Evolutionary conservation across 2,797 vertebrate species (phyloP).

Genomic region (Pogoniulus pusillus): DNA sequence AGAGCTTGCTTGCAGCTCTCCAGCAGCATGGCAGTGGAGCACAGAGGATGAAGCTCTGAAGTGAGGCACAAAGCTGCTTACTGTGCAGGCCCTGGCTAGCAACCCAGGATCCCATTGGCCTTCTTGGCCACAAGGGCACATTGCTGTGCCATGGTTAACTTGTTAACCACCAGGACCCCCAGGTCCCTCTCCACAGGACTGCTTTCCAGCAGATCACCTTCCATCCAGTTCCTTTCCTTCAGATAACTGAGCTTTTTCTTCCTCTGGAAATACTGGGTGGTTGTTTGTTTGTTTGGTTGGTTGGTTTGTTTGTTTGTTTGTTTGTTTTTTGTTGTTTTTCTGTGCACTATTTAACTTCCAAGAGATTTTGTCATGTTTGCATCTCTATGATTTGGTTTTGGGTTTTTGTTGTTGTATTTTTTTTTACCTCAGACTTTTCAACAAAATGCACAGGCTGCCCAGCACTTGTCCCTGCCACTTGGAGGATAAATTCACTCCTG

Average conservation of each 20-base stretch:
- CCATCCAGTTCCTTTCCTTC: constrained; percentile 48
- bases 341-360: not conserved
- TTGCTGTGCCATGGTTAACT: no score
- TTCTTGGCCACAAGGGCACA: no score
- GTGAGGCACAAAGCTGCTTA: not conserved
- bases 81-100: accelerated
- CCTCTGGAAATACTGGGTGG: constrained; percentile 33
- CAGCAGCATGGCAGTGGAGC: not conserved
- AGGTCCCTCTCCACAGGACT: no score
- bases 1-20: not conserved
- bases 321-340: no score
- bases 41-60: not conserved
- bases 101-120: no score
- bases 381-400: not conserved
- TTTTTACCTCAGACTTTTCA: constrained; percentile 8
- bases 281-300: no score
- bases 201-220: no score
- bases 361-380: constrained; percentile 7
- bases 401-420: not conserved
- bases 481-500: not conserved
- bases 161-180: no score
- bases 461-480: not conserved
- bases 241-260: constrained; percentile 42
- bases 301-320: no score
- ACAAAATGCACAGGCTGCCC: not conserved